These are phyloP conservation scores for Hiodon tergisus DNA, from an alignment of 2,113 vertebrate species.

Conservation along the genomic window DNA sequence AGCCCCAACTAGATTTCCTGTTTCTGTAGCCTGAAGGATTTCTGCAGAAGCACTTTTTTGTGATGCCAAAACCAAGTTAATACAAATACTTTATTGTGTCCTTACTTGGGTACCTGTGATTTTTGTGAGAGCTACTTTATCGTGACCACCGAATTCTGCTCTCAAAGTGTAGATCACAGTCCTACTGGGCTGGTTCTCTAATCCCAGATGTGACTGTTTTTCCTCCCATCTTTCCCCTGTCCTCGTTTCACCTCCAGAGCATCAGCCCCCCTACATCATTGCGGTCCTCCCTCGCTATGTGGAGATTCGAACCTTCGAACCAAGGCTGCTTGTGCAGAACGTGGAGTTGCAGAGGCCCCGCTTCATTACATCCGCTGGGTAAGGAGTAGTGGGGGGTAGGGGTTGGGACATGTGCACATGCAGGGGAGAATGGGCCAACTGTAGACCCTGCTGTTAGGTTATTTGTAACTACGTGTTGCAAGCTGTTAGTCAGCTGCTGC, in stretches of 20 bases:
- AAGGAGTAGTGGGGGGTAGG: conserved; percentile 8
- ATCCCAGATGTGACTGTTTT: not conserved
- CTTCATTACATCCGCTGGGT: conserved; percentile 94
- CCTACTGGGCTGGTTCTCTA: not conserved
- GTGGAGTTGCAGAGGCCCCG: conserved; percentile 92
- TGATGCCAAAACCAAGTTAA: too few relatives aligned
- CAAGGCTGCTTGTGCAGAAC: conserved; percentile 90
- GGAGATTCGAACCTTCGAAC: conserved; percentile 93
- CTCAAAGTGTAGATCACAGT: too few relatives aligned
- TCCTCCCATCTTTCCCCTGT: not conserved
- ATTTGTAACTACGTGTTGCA: not conserved
- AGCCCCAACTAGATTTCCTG: conserved; percentile 37
- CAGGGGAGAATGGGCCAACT: not conserved
- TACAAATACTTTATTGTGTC: too few relatives aligned
- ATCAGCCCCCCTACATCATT: conserved; percentile 95
- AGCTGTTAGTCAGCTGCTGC: not conserved
- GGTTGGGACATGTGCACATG: not conserved
- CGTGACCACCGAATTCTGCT: too few relatives aligned
- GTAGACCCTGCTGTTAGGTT: not conserved
- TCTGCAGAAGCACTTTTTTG: not conserved
- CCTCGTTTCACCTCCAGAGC: conserved; percentile 60
- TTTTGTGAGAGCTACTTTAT: too few relatives aligned
- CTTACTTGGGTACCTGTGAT: too few relatives aligned
- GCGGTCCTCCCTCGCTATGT: conserved; percentile 91
- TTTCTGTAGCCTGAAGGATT: conserved; percentile 7